These are phyloP conservation scores for Bembecia ichneumoniformis DNA, from an alignment of 2,888 invertebrate genomes.

Conservation along the genomic window DNA sequence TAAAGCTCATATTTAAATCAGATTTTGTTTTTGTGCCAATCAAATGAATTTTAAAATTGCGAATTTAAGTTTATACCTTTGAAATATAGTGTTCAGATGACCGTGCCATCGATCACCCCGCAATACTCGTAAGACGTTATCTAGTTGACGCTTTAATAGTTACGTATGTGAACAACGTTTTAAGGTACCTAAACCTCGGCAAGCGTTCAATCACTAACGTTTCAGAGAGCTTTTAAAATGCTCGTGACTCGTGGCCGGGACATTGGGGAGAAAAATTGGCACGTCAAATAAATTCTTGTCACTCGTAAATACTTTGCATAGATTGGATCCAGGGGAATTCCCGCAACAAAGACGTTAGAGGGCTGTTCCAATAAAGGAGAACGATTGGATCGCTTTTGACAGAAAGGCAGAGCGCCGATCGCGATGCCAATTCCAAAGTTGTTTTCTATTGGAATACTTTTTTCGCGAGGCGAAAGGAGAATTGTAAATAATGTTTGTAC, in stretches of 20 bases:
- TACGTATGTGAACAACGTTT: too few species aligned
- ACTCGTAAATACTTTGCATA: slow-evolving; percentile 66
- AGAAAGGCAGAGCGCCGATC: slow-evolving; percentile 40
- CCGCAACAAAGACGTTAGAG: slow-evolving; percentile 58
- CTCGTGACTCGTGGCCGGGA: slow-evolving; percentile 21
- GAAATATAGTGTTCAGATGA: too few species aligned
- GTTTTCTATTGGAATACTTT: slow-evolving; percentile 4
- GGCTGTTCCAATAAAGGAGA: slow-evolving; percentile 56
- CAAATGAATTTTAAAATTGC: too few species aligned
- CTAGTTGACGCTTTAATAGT: too few species aligned
- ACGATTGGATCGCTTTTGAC: slow-evolving; percentile 62
- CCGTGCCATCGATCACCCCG: too few species aligned
- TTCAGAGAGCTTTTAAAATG: slow-evolving; percentile 31
- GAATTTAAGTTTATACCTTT: too few species aligned
- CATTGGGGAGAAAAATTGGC: slow-evolving; percentile 45
- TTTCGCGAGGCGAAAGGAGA: not conserved
- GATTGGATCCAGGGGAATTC: slow-evolving; percentile 56
- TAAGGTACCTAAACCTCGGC: not conserved
- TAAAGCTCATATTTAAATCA: too few species aligned
- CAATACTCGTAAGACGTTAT: too few species aligned
- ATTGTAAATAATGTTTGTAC: slow-evolving; percentile 1
- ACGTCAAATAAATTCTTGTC: slow-evolving; percentile 63
- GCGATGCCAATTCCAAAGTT: slow-evolving; percentile 20
- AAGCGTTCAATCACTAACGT: slow-evolving; percentile 34
- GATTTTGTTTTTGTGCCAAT: too few species aligned